phyloP scores from a whole-genome alignment of 2,888 invertebrate species.

The Mythimna albipuncta region DNA sequence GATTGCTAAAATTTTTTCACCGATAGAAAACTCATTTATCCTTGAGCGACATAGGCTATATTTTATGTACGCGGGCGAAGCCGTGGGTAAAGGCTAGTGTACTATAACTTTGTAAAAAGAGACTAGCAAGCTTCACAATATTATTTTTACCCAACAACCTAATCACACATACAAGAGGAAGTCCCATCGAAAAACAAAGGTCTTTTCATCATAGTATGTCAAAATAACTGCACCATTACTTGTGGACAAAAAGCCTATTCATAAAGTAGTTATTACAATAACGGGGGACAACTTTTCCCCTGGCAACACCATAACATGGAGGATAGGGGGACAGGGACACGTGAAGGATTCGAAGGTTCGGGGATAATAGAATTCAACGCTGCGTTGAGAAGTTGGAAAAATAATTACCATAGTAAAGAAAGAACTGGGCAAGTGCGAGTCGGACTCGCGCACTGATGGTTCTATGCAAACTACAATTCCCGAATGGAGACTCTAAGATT shows the following conservation, averaged over 20 bases:
- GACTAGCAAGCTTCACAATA: not conserved
- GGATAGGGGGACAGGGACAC: not conserved
- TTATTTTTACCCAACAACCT: constrained; percentile 10
- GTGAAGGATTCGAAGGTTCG: not conserved
- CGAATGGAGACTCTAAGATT: no score
- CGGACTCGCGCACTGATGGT: no score
- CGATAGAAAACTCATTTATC: no score
- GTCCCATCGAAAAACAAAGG: constrained; percentile 26
- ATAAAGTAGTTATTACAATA: constrained; percentile 46
- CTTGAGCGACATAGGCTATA: no score
- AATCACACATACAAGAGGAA: constrained; percentile 1
- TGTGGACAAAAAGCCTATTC: constrained; percentile 48
- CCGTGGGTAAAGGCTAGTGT: no score
- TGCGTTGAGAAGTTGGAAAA: not conserved
- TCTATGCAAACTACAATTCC: no score
- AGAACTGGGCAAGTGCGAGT: no score
- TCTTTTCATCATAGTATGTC: constrained; percentile 56
- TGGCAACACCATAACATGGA: constrained; percentile 34
- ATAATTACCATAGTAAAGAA: not conserved
- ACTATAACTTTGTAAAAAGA: not conserved
- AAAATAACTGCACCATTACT: constrained; percentile 60
- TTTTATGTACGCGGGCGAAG: no score
- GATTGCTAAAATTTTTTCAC: no score
- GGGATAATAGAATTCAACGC: constrained; percentile 2
- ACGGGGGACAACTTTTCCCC: constrained; percentile 50